Base-by-base conservation (phyloP, 2,113 vertebrate species). In the Mormyrus lacerda region DNA sequence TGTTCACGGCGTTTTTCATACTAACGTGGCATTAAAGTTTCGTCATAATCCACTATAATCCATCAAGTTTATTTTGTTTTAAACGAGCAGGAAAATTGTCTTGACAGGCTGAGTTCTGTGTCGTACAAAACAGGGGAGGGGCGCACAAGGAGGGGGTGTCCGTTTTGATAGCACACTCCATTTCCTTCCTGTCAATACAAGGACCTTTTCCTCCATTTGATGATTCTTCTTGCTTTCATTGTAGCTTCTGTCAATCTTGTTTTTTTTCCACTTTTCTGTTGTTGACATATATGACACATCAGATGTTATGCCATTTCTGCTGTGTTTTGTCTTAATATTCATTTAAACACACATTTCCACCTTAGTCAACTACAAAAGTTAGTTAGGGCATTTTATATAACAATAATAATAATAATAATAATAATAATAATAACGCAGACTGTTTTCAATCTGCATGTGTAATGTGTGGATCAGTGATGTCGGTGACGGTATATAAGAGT, bases 1-100 rank as follows among this genome's bases (percentile, higher is more conserved):
- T 39, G 35, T 58, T 87, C 31, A 51, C 2, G 85, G 35, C 7
- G 48, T 94, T 91, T 91, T 85, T 91, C 88, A 88, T 90, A 89
- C 51, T 89, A 89, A 61, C 88, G 88, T 45, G 79, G 79, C 76
- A 85, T 61, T 84, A 45, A 45, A 89, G 76, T 61, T 84, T 89
- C 45, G 42, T 89, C 50, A 85, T 45, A 82, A 58, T 55, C 88
- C 88, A 61, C 88, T 89, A 82, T 89, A 89, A 89, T 89, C 88
- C 51, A 45, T 58, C 3, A 21, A 39, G 61, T 89, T 89, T 88
- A 88, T 61, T 88, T 89, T 85, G 76, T 89, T 85, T 84, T 84
- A 61, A 84, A 84, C 88, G 47, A 89, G 88, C 88, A 84, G 51
- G 88, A 89, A 89, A 89, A 84, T 53, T 84, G 79, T 55, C 88